Evolutionary conservation across 92 coral and sea anemone species (phyloP), one percentile per base, ranked within the genome.

Genomic region (Phymanthus crucifer): DNA sequence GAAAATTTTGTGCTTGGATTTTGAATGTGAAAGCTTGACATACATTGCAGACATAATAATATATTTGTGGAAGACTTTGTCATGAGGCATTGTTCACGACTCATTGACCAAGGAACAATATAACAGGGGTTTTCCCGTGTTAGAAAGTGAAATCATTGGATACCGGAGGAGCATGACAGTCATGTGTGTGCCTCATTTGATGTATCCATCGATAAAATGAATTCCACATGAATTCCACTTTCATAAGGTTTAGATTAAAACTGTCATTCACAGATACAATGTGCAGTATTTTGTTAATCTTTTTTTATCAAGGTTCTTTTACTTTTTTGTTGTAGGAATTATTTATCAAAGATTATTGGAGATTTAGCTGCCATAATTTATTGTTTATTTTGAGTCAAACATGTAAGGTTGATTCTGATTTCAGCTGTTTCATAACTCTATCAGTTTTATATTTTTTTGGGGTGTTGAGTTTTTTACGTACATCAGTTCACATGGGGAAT

Each of bases 91-190:
- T 57, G 6, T 61, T 61, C 35, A 61, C 14, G 34, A 33, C 12
- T 61, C 68, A 61, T 61, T 0, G 34, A 29, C 33, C 29, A 14
- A 19, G 66, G 9, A n/a, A 6, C 29, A 57, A 57, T 57, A 57
- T 57, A 3, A 24, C 2, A 61, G 33, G 68, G 68, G 68, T 27
- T 61, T 61, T 27, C 36, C 68, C 68, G 24, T 38, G 48, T 27
- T 34, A 61, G 68, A 61, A 61, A 61, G 33, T 61, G 68, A 61
- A 61, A 61, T 27, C 0, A 61, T 61, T 61, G 34, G 68, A 61
- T 61, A 29, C 9, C 1, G 32, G 29, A 61, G 33, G 34, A 24
- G 34, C 68, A 61, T 61, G 68, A 61, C 36, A 27, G 68, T 61
- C 68, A 61, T 61, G 68, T 61, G 68, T 61, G 68, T 61, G 32